Conservation (phyloP, 2,113 vertebrate species). For the Psilopogon haemacephalus region DNA sequence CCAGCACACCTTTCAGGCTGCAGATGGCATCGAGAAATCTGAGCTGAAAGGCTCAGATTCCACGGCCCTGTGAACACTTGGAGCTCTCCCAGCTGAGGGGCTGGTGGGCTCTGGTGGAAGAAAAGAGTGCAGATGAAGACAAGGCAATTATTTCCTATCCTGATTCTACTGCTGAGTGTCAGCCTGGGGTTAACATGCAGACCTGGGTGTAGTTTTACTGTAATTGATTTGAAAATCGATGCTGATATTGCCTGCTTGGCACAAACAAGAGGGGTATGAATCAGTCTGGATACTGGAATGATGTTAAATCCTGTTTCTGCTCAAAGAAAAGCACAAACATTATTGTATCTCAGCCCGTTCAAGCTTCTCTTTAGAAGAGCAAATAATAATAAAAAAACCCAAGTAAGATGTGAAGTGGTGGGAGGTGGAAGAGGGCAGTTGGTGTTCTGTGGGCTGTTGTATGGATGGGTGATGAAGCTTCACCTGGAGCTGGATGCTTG, state of each 20-base stretch:
- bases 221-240: background rate
- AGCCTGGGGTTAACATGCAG: background rate
- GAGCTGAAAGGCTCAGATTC: rapidly evolving
- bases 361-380: background rate
- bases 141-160: background rate
- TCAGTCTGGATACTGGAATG: background rate
- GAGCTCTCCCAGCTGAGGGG: background rate
- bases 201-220: background rate
- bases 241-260: background rate
- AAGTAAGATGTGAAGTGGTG: background rate
- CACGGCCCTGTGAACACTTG: rapidly evolving
- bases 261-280: background rate
- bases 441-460: background rate
- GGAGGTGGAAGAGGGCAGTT: background rate
- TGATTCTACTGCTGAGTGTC: background rate
- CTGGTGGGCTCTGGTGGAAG: background rate
- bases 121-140: background rate
- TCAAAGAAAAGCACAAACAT: background rate
- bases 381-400: background rate
- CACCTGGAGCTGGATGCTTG: background rate
- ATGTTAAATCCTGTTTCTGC: background rate
- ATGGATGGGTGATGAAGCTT: background rate
- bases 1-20: background rate
- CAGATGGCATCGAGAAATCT: background rate
- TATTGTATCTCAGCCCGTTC: background rate